These are phyloP conservation scores for Rissa tridactyla DNA, from an alignment of 2,113 vertebrate species.

Conservation along the genomic window DNA sequence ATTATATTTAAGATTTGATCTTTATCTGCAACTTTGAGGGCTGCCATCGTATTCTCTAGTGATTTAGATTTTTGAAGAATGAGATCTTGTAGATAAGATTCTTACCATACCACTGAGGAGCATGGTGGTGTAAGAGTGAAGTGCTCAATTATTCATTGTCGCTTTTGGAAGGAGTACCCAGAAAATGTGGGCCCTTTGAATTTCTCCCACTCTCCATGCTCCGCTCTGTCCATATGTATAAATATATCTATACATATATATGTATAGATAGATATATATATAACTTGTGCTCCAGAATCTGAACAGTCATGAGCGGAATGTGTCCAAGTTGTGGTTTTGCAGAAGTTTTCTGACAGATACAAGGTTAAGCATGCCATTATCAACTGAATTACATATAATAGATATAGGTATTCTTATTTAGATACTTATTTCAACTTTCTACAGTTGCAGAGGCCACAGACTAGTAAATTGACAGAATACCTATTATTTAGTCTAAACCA, in stretches of 20 bases:
- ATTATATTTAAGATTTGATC: not conserved
- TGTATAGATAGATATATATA: too few relatives aligned
- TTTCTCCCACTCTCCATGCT: fast-evolving
- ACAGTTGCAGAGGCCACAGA: not conserved
- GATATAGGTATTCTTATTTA: not conserved
- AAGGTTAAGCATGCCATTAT: not conserved
- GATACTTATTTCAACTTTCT: not conserved
- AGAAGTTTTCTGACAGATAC: not conserved
- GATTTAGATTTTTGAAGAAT: not conserved
- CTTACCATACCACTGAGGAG: not conserved
- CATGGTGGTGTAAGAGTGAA: not conserved
- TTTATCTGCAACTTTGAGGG: not conserved
- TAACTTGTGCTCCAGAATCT: not conserved
- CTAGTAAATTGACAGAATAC: not conserved
- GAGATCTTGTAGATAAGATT: not conserved
- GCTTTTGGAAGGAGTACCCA: not conserved
- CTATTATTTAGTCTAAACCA: not conserved
- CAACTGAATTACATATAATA: not conserved
- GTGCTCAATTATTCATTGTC: not conserved
- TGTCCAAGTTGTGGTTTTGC: not conserved
- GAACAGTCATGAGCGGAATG: not conserved
- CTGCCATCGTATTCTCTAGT: not conserved
- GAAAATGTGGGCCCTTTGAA: not conserved
- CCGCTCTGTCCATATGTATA: not conserved
- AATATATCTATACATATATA: not conserved